Conservation (phyloP, 1,140 invertebrate species). For the Anoplolepis gracilipes region DNA sequence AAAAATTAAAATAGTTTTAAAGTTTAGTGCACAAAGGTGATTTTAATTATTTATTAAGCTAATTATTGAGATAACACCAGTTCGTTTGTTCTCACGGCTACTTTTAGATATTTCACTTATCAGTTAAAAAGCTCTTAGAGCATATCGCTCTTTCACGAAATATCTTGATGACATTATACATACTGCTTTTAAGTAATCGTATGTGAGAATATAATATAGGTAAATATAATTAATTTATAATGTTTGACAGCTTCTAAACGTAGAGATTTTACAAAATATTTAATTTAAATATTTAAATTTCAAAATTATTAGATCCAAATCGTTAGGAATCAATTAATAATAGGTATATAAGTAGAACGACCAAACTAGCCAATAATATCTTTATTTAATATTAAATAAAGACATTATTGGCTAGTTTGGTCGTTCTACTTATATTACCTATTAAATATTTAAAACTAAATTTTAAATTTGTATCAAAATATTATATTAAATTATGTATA, state of each 20-base stretch:
- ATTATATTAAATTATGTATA: no score
- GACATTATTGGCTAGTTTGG: no score
- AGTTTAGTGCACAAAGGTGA: background rate
- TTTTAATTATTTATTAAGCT: slow-evolving; percentile 18
- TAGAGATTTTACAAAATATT: background rate
- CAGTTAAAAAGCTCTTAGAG: background rate
- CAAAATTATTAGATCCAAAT: no score
- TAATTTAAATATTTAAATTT: background rate
- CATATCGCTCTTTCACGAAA: background rate
- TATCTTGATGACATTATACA: slow-evolving; percentile 2
- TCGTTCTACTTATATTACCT: no score
- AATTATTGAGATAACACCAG: background rate
- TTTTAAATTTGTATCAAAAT: background rate
- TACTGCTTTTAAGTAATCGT: background rate
- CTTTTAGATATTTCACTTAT: slow-evolving; percentile 11
- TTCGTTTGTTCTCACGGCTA: background rate
- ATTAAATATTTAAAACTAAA: no score
- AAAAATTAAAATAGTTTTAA: background rate
- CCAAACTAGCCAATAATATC: no score
- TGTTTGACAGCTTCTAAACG: background rate
- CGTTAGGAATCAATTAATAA: no score
- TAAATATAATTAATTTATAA: slow-evolving; percentile 4
- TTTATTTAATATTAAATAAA: no score
- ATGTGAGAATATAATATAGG: background rate
- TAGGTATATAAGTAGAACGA: no score